Evolutionary conservation across 2,797 vertebrate genomes (phyloP), one percentile per base, ranked within the genome.

Genomic region (Pterois miles): DNA sequence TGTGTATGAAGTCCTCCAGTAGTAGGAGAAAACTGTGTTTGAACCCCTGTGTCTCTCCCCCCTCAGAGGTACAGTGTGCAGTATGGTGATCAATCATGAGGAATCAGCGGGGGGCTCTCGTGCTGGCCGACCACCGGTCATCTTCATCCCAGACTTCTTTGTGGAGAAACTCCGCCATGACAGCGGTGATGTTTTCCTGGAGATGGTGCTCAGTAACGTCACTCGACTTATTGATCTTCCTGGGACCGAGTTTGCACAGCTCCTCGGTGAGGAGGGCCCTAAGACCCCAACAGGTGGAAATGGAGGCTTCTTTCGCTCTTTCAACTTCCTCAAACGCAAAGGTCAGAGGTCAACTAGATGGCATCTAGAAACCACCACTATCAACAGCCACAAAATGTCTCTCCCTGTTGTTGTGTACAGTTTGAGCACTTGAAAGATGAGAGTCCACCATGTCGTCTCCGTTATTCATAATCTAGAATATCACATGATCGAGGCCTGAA

Each of bases 61-160:
- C 7, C n/a, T 43, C 87, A 98, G 97, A 65, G 95, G 96, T 52
- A 92, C 96, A 36, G 93, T 95, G 83, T 96, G 96, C 92, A 97
- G 80, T 73, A 96, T 98, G 90, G 95, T 97, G 84, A 96, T 96
- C 90, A 96, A 95, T 86, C 95, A 95, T 52, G 95, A 97, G 18
- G 95, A 96, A 38, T 94, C 96, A 34, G 89, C 95, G 6, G 94
- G 76, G 1, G 57, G 33, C 36, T 76, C 87, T 27, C 29, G 4
- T 0, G 27, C 71, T 2, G 92, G 92, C 43, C 96, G 89, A 57
- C 95, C 95, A 29, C 96, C 97, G 0, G 93, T 99, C 90, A 97
- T 99, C 92, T 99, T 99, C 94, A 98, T 98, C 91, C 98, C 97
- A 0, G 98, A 99, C 88, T 99, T 99, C 81, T 99, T 98, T 81